These are phyloP conservation scores for Trachythela sp. DNA, from an alignment of 64 coral and sea anemone genomes.

Conservation along the genomic window DNA sequence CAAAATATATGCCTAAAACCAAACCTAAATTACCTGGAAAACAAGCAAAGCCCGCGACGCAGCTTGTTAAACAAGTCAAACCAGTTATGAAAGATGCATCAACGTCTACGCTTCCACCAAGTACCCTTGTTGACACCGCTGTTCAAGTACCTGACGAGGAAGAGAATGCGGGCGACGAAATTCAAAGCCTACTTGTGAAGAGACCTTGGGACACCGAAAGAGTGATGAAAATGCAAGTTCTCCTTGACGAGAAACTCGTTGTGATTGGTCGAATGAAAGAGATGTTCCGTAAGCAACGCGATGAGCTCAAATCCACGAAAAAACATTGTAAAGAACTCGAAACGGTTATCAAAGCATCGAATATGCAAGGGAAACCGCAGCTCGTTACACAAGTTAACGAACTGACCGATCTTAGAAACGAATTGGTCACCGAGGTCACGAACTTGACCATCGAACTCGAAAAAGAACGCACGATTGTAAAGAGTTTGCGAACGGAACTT, in stretches of 20 bases:
- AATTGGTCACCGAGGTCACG: background rate
- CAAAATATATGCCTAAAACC: background rate
- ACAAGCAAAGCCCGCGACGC: background rate
- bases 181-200: background rate
- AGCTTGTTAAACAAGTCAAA: background rate
- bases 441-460: background rate
- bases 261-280: background rate
- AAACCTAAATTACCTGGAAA: background rate
- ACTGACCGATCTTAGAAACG: conserved; percentile 16
- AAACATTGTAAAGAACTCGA: background rate
- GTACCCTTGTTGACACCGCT: background rate
- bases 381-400: background rate
- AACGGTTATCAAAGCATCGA: background rate
- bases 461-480: background rate
- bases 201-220: background rate
- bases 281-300: background rate
- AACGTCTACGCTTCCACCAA: background rate
- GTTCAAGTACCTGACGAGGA: background rate
- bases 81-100: background rate
- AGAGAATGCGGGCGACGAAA: background rate
- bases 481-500: background rate
- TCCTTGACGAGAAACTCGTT: background rate
- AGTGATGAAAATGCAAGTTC: conserved; percentile 12
- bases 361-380: conserved; percentile 19
- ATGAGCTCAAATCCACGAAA: background rate